Evolutionary conservation across 2,888 invertebrate species (phyloP), one percentile per base, ranked within the genome.

Genomic region (Aporophyla nigra): DNA sequence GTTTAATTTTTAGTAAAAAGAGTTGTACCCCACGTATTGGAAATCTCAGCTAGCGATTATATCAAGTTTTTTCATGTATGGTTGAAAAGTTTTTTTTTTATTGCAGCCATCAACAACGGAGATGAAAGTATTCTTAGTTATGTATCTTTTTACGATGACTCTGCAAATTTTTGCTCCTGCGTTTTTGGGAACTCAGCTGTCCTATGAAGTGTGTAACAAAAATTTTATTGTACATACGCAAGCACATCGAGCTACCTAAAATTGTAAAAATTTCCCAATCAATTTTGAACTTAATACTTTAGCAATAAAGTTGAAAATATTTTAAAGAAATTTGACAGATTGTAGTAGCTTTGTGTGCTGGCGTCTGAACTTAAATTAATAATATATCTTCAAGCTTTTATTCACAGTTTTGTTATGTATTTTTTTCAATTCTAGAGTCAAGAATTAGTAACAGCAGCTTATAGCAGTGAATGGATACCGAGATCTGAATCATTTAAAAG

Each of bases 401-500:
- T n/a, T n/a, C n/a, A n/a, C n/a, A n/a, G n/a, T n/a, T n/a, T n/a
- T n/a, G n/a, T n/a, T n/a, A n/a, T n/a, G n/a, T n/a, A n/a, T n/a
- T 16, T 68, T 53, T 3, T 72, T 73, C 71, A 71, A 51, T 91
- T 91, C 61, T 82, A 95, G 95, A 94, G 94, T 86, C 80, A 89
- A 83, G 86, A 91, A 74, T 77, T 94, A 72, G 88, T 90, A 33
- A 90, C 89, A 67, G 92, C 94, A n/a, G 94, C 92, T 3, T 95
- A 95, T 83, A 88, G 88, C 68, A 87, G 90, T 78, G 93, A 94
- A 73, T 95, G 94, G 95, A 91, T 94, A 66, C 88, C 91, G 7
- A 90, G 92, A 78, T 91, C 92, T 5, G 89, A 91, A 77, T 73
- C 86, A 27, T 95, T 92, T 84, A 94, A 94, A 85, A 88, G 87